Conservation (phyloP, 2,888 invertebrate species). For the Tetheella fluctuosa region DNA sequence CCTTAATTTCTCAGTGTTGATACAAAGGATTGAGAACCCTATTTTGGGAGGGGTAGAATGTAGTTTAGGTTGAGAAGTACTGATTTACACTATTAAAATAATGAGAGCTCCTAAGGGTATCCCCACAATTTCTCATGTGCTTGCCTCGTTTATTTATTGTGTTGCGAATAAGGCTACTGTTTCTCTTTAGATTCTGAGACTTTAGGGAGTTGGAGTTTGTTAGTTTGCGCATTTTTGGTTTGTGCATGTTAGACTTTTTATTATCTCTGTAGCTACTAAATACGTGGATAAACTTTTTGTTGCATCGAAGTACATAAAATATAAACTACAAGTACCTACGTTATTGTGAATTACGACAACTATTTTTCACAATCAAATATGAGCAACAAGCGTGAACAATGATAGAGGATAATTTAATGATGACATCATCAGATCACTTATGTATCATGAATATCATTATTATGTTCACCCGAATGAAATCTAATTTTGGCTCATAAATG, state of each 20-base stretch:
- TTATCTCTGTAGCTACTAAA: background rate
- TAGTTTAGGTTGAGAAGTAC: constrained; percentile 28
- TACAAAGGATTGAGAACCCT: constrained; percentile 41
- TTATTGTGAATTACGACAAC: too few relatives aligned
- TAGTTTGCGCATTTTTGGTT: constrained; percentile 26
- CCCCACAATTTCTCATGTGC: constrained; percentile 78
- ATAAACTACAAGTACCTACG: too few relatives aligned
- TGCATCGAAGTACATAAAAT: background rate
- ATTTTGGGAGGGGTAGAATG: constrained; percentile 27
- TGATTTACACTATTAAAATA: constrained; percentile 76
- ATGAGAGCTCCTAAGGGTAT: constrained; percentile 76
- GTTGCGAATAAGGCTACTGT: constrained; percentile 72
- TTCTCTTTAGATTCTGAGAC: constrained; percentile 52
- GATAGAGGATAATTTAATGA: too few relatives aligned
- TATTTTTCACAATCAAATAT: too few relatives aligned
- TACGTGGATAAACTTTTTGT: background rate
- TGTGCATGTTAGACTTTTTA: background rate
- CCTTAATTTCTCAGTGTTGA: constrained; percentile 41
- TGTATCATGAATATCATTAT: too few relatives aligned
- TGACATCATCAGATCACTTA: too few relatives aligned
- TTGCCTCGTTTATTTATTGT: constrained; percentile 76
- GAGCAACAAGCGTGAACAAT: too few relatives aligned
- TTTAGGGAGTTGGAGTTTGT: constrained; percentile 42
- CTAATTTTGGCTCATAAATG: too few relatives aligned
- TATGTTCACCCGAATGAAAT: too few relatives aligned